Base-by-base conservation (phyloP, 1,140 invertebrate genomes). In the Drosophila burlai region DNA sequence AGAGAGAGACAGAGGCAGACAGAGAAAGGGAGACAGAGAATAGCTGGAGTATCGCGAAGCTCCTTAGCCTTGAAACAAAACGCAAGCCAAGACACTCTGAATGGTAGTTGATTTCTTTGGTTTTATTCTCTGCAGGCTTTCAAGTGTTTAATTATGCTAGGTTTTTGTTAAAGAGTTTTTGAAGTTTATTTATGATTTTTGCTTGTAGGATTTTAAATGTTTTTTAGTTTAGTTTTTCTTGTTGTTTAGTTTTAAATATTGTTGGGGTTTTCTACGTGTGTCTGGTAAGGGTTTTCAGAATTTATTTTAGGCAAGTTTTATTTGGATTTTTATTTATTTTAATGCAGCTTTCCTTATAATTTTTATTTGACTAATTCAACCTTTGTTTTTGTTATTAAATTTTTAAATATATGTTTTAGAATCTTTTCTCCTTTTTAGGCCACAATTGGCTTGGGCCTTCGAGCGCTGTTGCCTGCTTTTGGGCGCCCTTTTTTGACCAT, bases 41-140 rank as follows among this genome's bases (percentile, higher is more conserved):
- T n/a, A 38, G 47, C 40, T 29, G 40, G 34, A 85, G 67, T 69
- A 52, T 55, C 65, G 60, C 64, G 61, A 60, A 26, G 60, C 63
- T 62, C 63, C 61, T 65, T 62, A 84, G 78, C 85, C 85, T 90
- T 90, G 85, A 76, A 79, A 73, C 65, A 71, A 76, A 67, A 57
- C 42, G 49, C 36, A 60, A 31, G 43, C 29, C 31, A 34, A 24
- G 57, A 63, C 52, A 55, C 52, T 55, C 18, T 49, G 34, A 38
- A 36, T 38, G 31, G 18, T 38, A 16, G 36, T 24, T 24, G 13
- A 15, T 55, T 36, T 38, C 52, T 38, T 3, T 38, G 31, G 18
- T 16, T 55, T 38, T 55, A 6, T 34, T 18, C 34, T 7, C 11
- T 21, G 29, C n/a, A 8, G n/a, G 7, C 16, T 55, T 38, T 55